These are phyloP conservation scores for Pocillopora meandrina DNA, from an alignment of 92 coral and sea anemone species.

Conservation along the genomic window DNA sequence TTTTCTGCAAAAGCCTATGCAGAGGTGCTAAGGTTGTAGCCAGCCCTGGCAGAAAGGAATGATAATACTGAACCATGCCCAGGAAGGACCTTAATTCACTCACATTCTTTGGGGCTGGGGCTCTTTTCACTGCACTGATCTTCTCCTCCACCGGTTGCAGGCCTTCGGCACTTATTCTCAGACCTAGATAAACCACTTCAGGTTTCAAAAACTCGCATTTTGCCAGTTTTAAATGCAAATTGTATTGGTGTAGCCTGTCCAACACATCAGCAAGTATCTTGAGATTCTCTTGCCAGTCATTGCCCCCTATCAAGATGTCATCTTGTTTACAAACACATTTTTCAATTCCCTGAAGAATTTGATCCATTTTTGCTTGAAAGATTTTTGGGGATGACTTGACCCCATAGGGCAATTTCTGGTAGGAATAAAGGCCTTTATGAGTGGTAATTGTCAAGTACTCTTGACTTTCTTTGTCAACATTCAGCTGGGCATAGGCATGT, in stretches of 20 bases:
- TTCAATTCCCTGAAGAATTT: no score
- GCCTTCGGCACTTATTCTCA: slow-evolving; percentile 56
- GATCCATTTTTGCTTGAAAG: slow-evolving; percentile 47
- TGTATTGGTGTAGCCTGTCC: no score
- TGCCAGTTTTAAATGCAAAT: no score
- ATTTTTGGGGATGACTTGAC: slow-evolving; percentile 51
- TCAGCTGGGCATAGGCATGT: slow-evolving; percentile 61
- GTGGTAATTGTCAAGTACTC: slow-evolving; percentile 52
- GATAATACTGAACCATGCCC: slow-evolving; percentile 62
- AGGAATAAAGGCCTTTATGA: slow-evolving; percentile 62
- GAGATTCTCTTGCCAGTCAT: no score
- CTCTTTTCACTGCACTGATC: slow-evolving; percentile 52
- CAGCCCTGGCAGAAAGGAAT: slow-evolving; percentile 54
- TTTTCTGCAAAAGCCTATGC: slow-evolving; percentile 48
- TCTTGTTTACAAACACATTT: no score
- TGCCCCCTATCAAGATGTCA: no score
- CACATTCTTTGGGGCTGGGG: slow-evolving; percentile 61
- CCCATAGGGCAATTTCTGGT: slow-evolving; percentile 25
- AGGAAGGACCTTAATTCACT: slow-evolving; percentile 63
- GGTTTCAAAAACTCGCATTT: slow-evolving; percentile 32
- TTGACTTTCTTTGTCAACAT: slow-evolving; percentile 20
- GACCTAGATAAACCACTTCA: slow-evolving; percentile 64
- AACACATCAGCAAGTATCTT: no score
- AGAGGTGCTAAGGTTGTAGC: slow-evolving; percentile 61
- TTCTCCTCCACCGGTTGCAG: slow-evolving; percentile 71